A percentile compares a stretch with the other conserved stretches of the same genome.
phyloP scores from a whole-genome alignment of 2,888 invertebrate genomes.

The Troglohyphantes excavatus region DNA sequence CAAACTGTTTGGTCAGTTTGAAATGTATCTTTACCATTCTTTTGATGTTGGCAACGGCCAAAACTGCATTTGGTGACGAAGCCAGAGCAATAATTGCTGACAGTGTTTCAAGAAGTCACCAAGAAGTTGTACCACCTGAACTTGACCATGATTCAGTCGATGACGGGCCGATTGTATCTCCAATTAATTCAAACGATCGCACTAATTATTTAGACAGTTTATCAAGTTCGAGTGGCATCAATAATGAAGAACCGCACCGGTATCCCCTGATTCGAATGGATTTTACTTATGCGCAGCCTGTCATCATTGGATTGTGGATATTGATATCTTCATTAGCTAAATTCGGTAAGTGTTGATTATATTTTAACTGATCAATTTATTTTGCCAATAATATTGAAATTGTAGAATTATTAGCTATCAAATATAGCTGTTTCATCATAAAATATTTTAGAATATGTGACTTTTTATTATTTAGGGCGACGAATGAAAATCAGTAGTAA shows the following conservation, averaged over 20 bases:
- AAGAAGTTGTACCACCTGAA: conserved; percentile 74
- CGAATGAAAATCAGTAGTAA: too few relatives aligned
- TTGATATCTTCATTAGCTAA: conserved; percentile 84
- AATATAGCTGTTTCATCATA: too few relatives aligned
- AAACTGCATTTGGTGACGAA: conserved; percentile 36
- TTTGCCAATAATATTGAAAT: too few relatives aligned
- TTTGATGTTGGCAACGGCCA: background rate
- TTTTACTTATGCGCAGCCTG: conserved; percentile 81
- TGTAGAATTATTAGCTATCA: too few relatives aligned
- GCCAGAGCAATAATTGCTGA: conserved; percentile 69
- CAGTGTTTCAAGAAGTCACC: conserved; percentile 68
- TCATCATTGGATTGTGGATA: conserved; percentile 83
- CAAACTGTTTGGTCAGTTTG: background rate
- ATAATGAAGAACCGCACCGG: conserved; percentile 40
- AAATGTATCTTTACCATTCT: background rate
- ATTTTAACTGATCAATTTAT: background rate
- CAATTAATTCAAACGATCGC: conserved; percentile 43
- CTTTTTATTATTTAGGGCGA: too few relatives aligned
- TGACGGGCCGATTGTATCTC: conserved; percentile 72
- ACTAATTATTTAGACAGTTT: conserved; percentile 48
- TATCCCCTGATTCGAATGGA: conserved; percentile 68
- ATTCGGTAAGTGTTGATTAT: conserved; percentile 82
- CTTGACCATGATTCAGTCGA: conserved; percentile 47
- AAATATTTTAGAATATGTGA: too few relatives aligned
- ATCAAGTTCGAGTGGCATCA: background rate